phyloP scores from a whole-genome alignment of 2,113 vertebrate species.

The Leptosomus discolor region DNA sequence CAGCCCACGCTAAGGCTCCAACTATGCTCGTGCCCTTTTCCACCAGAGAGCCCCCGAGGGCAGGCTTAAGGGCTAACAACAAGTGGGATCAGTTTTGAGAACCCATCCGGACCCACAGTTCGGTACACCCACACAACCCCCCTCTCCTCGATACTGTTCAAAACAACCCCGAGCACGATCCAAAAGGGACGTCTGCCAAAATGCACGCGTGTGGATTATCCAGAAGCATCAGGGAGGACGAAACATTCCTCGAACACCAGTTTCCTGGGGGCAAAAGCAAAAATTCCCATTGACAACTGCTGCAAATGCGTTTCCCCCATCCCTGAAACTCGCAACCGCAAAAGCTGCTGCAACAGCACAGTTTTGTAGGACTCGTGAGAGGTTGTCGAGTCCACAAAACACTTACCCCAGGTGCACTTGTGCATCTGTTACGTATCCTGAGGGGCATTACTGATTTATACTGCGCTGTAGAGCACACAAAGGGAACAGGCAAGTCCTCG shows the following conservation, averaged over 20 bases:
- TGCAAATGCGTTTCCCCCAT: background rate
- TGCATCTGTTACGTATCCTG: background rate
- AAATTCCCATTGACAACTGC: background rate
- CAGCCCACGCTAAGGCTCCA: background rate
- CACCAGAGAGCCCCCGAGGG: background rate
- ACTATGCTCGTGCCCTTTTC: background rate
- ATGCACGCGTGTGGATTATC: background rate
- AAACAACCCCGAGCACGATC: accelerated
- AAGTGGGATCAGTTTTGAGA: background rate
- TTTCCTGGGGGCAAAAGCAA: background rate
- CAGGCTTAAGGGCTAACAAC: background rate
- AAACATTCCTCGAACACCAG: background rate
- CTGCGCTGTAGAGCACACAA: background rate
- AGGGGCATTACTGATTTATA: background rate
- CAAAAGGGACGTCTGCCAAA: background rate
- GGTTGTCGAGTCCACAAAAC: background rate
- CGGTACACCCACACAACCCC: background rate
- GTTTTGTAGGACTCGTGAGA: background rate
- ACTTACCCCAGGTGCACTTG: background rate
- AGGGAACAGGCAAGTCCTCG: background rate
- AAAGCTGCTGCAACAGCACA: background rate
- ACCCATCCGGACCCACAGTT: background rate
- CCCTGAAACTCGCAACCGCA: background rate
- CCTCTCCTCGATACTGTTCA: background rate
- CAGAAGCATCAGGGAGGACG: background rate